Base-by-base conservation (phyloP, 2,797 vertebrate species). In the Vireo griseus region DNA sequence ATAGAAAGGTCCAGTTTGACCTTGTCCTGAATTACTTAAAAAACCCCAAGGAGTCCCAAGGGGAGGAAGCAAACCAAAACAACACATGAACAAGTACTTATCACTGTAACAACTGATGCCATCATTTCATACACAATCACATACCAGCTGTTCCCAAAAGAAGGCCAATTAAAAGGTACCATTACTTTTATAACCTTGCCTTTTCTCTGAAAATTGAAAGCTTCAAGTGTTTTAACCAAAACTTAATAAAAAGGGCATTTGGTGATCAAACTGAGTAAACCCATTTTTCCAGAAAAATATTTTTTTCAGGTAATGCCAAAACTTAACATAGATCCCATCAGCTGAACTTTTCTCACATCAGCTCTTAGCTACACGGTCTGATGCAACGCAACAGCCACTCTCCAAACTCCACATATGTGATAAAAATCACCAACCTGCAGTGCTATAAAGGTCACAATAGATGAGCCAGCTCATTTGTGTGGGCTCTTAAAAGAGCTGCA, bases 301-400 rank as follows among this genome's bases (percentile, higher is more conserved):
- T n/a, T 77, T 40, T 62, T 77, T 26, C 35, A 67, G 16, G 8
- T 76, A 71, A 54, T 16, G 12, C 6, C 25, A 47, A 78, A 86
- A 26, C 28, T 54, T 52, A 74, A 42, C 8, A 42, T 4, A 65
- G 19, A 57, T 25, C 3, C 11, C 29, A 81, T 44, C 19, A 68
- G 26, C 1, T 62, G 28, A 86, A 44, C 31, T 50, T 61, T 33
- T 19, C 62, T 81, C 13, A 10, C 1, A 4, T 31, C 21, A 40
- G 39, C 42, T 55, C 18, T 29, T 37, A 45, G n/a, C 18, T 47
- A 33, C 33, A 13, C 0, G 15, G 33, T 51, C 44, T 39, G 24
- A 63, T 28, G 17, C 6, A 69, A 66, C 0, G 0, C 24, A 72
- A 35, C 6, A 65, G 21, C 11, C n/a, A 26, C 66, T 61, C 48